Base-by-base conservation (phyloP, 2,113 vertebrate genomes). In the Capreolus pygargus region DNA sequence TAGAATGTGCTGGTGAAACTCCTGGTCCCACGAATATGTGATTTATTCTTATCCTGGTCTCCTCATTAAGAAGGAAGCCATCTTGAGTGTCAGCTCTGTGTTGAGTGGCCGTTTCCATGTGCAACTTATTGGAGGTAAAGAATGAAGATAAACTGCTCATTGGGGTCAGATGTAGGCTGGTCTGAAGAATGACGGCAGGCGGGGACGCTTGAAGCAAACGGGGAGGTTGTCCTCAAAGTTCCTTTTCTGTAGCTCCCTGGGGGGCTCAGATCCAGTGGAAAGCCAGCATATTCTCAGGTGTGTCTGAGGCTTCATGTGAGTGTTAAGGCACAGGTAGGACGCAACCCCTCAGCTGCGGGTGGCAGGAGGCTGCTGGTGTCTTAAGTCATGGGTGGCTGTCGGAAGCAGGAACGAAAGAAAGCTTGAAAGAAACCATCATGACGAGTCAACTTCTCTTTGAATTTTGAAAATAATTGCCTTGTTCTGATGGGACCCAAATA, bases 61-160 rank as follows among this genome's bases (percentile, higher is more conserved):
- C 4, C 6, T 89, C 1, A 0, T 21, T 54, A 39, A 43, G 87
- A 55, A 55, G 14, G 50, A 82, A 7, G 12, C 50, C 39, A 36
- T 79, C 43, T 17, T 33, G 16, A 36, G 36, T 3, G 8, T 76
- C 87, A 45, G 52, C 87, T 23, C 17, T 45, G 67, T 57, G 87
- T 57, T 21, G 27, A 6, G 21, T 33, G 52, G 52, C 67, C 12
- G 0, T 89, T 55, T 43, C 57, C 28, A 19, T 15, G 28, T 76
- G 87, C 52, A 21, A 12, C 30, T 76, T 15, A 23, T 7, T 57
- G 52, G 52, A 45, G 28, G 52, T 57, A 7, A 15, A 10, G 87
- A 30, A 23, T 33, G 12, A 76, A 5, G 6, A 1, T 7, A 11
- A 17, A 19, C 36, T 3, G 67, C 13, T 30, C 1, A 0, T 2